Conservation (phyloP, 2,888 invertebrate species). For the Ophraella communa region DNA sequence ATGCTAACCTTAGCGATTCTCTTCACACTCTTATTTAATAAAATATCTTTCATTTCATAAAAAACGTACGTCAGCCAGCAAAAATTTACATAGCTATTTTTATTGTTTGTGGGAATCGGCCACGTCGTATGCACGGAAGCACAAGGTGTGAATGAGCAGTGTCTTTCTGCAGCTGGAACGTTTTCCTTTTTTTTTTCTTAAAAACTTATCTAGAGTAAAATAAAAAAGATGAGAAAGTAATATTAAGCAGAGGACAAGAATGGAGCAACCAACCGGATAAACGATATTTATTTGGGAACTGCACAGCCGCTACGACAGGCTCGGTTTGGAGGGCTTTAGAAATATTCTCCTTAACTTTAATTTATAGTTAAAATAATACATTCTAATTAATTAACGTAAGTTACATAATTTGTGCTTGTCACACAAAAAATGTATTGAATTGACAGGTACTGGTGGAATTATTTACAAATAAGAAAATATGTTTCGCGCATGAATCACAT, state of each 20-base stretch:
- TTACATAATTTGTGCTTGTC: too few species aligned
- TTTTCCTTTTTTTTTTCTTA: slow-evolving; percentile 24
- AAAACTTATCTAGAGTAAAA: slow-evolving; percentile 41
- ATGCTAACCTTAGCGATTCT: too few species aligned
- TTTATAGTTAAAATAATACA: too few species aligned
- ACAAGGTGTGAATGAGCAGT: slow-evolving; percentile 7
- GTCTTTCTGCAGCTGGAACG: slow-evolving; percentile 8
- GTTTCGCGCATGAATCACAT: too few species aligned
- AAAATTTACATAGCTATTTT: neutral
- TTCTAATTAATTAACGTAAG: too few species aligned
- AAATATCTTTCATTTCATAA: too few species aligned
- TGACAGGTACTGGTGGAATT: too few species aligned
- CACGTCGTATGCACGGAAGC: neutral
- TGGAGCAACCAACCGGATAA: slow-evolving; percentile 44
- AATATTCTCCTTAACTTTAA: too few species aligned
- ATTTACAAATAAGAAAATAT: too few species aligned
- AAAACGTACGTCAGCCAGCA: too few species aligned
- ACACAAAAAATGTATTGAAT: too few species aligned
- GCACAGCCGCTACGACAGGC: slow-evolving; percentile 36
- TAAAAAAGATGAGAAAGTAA: slow-evolving; percentile 45
- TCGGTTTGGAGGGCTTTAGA: neutral
- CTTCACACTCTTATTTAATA: too few species aligned
- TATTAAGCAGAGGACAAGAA: slow-evolving; percentile 44
- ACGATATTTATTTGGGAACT: slow-evolving; percentile 47
- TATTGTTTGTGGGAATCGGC: neutral